phyloP scores from a whole-genome alignment of 2,888 invertebrate species.

The Lasioglossum figueresi region DNA sequence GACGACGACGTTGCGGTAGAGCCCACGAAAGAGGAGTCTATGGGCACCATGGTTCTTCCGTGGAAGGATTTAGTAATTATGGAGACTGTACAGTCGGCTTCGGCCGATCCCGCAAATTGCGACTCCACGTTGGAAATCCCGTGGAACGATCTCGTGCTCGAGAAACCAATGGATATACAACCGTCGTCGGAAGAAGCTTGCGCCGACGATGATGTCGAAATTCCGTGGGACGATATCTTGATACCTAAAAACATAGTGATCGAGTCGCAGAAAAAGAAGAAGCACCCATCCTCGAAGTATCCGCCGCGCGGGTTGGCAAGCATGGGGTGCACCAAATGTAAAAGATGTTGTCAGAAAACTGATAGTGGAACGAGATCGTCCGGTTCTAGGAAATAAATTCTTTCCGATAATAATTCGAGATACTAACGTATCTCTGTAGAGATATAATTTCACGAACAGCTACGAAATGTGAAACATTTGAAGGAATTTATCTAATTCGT shows the following conservation, averaged over 20 bases:
- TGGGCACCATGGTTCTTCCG: constrained; percentile 70
- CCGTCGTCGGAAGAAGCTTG: constrained; percentile 64
- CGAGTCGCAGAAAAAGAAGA: constrained; percentile 60
- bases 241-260: constrained; percentile 75
- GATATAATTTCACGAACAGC: not conserved
- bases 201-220: constrained; percentile 71
- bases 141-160: constrained; percentile 71
- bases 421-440: not conserved
- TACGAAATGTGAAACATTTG: not conserved
- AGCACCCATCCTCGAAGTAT: constrained; percentile 69
- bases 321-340: not conserved
- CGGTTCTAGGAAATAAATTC: constrained; percentile 30
- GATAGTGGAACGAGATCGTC: not conserved
- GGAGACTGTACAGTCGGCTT: constrained; percentile 48
- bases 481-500: not conserved
- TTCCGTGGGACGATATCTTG: constrained; percentile 78
- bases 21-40: constrained; percentile 63
- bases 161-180: constrained; percentile 67
- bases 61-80: constrained; percentile 76
- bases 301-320: constrained; percentile 43
- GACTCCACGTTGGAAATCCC: constrained; percentile 77
- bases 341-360: constrained; percentile 32
- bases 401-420: not conserved
- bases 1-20: constrained; percentile 4
- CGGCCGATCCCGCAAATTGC: constrained; percentile 54